Percentiles rank a stretch among this genome's conserved stretches.
Conservation (phyloP, 2,888 invertebrate species). For the Exocentrus adspersus region DNA sequence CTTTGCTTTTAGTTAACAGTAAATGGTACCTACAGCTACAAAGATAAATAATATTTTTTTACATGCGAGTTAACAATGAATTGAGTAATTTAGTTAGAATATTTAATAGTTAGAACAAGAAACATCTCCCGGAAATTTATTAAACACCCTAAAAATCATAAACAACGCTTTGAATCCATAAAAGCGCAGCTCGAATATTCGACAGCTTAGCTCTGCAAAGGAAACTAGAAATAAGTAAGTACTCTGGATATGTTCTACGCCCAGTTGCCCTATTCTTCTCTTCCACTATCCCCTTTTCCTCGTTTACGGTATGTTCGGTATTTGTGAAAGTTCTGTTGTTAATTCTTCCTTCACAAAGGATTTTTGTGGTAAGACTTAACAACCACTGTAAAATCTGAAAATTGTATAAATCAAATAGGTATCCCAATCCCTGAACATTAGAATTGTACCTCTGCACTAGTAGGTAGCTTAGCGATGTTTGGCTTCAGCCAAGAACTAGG, state of each 20-base stretch:
- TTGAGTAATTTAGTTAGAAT: not conserved
- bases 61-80: not conserved
- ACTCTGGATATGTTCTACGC: conserved; percentile 76
- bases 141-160: conserved; percentile 26
- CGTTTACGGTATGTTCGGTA: conserved; percentile 8
- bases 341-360: conserved; percentile 71
- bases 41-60: no score
- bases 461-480: conserved; percentile 65
- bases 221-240: conserved; percentile 77
- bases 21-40: no score
- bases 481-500: conserved; percentile 74
- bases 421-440: not conserved
- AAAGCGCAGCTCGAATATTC: conserved; percentile 70
- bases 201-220: conserved; percentile 71
- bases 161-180: conserved; percentile 70
- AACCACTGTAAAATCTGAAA: conserved; percentile 78
- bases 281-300: conserved; percentile 13
- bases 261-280: conserved; percentile 52
- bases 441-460: conserved; percentile 70
- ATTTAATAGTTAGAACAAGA: conserved; percentile 1
- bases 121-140: conserved; percentile 2
- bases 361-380: conserved; percentile 77
- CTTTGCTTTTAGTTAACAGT: no score
- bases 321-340: conserved; percentile 49
- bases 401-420: conserved; percentile 21